phyloP scores from a whole-genome alignment of 2,888 invertebrate genomes.

The Aspidapion aeneum region DNA sequence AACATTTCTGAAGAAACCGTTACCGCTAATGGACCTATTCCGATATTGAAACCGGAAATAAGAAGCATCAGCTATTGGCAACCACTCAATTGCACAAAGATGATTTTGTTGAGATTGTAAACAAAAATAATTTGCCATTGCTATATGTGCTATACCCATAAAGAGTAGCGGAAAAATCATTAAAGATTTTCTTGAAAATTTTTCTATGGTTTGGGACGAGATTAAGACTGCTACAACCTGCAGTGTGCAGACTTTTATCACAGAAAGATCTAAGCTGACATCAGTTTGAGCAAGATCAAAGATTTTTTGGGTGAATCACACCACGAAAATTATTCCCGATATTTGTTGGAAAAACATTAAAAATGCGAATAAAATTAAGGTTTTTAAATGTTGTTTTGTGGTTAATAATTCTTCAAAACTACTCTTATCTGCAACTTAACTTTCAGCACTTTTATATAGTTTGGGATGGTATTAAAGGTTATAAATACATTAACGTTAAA shows the following conservation, averaged over 20 bases:
- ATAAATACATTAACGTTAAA: too few relatives aligned
- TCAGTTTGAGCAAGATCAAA: neutral
- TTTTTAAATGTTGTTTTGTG: neutral
- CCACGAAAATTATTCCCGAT: neutral
- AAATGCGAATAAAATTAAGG: neutral
- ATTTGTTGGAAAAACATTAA: neutral
- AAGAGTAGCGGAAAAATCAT: slow-evolving; percentile 65
- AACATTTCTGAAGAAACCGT: slow-evolving; percentile 79
- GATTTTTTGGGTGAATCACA: neutral
- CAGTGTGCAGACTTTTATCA: slow-evolving; percentile 72
- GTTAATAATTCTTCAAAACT: neutral
- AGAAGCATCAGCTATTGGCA: slow-evolving; percentile 69
- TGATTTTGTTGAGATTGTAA: slow-evolving; percentile 8
- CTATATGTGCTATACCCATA: slow-evolving; percentile 54
- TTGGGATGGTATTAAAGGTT: slow-evolving; percentile 67
- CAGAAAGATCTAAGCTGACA: slow-evolving; percentile 54
- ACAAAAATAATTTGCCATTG: slow-evolving; percentile 30
- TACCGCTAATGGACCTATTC: slow-evolving; percentile 76
- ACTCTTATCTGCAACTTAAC: neutral
- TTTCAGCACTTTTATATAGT: slow-evolving; percentile 53
- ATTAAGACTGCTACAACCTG: slow-evolving; percentile 67
- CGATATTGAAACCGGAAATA: slow-evolving; percentile 66
- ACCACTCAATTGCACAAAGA: slow-evolving; percentile 53
- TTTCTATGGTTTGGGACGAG: slow-evolving; percentile 72
- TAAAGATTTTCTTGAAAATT: slow-evolving; percentile 67